Conservation (phyloP, 2,113 vertebrate genomes). For the Antennarius striatus region DNA sequence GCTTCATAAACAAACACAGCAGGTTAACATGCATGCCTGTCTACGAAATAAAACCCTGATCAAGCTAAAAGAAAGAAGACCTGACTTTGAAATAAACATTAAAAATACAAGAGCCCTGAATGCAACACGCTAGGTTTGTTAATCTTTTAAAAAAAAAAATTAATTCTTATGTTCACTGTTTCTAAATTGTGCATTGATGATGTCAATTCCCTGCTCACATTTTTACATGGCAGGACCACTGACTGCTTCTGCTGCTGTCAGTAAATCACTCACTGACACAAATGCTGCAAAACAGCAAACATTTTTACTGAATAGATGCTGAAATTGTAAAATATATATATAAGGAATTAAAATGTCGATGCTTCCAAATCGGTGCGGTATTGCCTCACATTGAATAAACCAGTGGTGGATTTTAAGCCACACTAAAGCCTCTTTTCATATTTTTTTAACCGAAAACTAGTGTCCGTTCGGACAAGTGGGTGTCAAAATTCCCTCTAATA, state of each 20-base stretch:
- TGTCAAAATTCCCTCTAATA: background rate
- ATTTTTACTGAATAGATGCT: background rate
- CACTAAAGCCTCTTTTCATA: background rate
- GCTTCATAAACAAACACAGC: too few relatives aligned
- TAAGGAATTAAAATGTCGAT: too few relatives aligned
- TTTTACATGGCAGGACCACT: constrained; percentile 32
- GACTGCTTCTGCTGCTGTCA: constrained; percentile 31
- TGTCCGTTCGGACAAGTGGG: background rate
- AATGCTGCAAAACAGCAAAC: background rate
- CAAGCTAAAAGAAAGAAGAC: too few relatives aligned
- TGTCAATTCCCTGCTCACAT: background rate
- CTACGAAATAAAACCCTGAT: too few relatives aligned
- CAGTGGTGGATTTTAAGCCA: constrained; percentile 22
- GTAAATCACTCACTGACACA: constrained; percentile 46
- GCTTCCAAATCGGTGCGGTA: constrained; percentile 47
- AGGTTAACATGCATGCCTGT: too few relatives aligned
- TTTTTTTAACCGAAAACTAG: constrained; percentile 4
- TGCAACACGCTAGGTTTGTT: background rate
- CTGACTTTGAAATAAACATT: too few relatives aligned
- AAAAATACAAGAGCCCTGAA: too few relatives aligned
- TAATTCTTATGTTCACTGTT: background rate
- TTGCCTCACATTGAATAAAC: constrained; percentile 23
- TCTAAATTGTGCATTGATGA: background rate
- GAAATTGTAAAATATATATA: too few relatives aligned
- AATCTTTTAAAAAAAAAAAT: too few relatives aligned